These are phyloP conservation scores for Typhlichthys subterraneus DNA, from an alignment of 2,797 vertebrate genomes.

Conservation along the genomic window DNA sequence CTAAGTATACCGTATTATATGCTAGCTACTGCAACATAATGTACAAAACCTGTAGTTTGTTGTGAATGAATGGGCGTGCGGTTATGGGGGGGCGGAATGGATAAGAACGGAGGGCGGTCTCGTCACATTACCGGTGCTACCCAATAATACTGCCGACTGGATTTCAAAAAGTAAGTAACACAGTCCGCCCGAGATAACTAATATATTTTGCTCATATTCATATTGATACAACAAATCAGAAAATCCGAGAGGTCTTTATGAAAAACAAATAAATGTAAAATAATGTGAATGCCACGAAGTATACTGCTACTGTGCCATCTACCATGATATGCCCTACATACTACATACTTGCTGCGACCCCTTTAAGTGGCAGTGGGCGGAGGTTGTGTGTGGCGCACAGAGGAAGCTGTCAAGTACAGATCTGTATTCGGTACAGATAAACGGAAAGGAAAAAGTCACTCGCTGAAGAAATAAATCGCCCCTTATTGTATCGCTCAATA, in stretches of 20 bases:
- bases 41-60: neutral
- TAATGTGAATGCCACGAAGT: too few relatives aligned
- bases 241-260: too few relatives aligned
- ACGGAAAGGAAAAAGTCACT: slow-evolving; percentile 37
- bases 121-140: slow-evolving; percentile 41
- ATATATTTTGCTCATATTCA: too few relatives aligned
- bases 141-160: slow-evolving; percentile 60
- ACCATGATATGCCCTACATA: too few relatives aligned
- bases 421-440: slow-evolving; percentile 33
- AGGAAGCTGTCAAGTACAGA: slow-evolving; percentile 59
- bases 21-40: neutral
- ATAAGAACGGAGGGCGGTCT: too few relatives aligned
- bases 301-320: too few relatives aligned
- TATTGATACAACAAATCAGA: too few relatives aligned
- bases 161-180: neutral
- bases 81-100: neutral
- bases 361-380: slow-evolving; percentile 79
- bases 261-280: too few relatives aligned
- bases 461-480: slow-evolving; percentile 20
- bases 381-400: slow-evolving; percentile 56
- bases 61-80: slow-evolving; percentile 44
- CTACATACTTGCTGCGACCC: slow-evolving; percentile 37
- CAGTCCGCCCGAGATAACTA: too few relatives aligned
- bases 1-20: neutral
- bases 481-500: slow-evolving; percentile 12